These are phyloP conservation scores for Xenopus tropicalis DNA, from an alignment of 2,113 vertebrate genomes.

Conservation along the genomic window DNA sequence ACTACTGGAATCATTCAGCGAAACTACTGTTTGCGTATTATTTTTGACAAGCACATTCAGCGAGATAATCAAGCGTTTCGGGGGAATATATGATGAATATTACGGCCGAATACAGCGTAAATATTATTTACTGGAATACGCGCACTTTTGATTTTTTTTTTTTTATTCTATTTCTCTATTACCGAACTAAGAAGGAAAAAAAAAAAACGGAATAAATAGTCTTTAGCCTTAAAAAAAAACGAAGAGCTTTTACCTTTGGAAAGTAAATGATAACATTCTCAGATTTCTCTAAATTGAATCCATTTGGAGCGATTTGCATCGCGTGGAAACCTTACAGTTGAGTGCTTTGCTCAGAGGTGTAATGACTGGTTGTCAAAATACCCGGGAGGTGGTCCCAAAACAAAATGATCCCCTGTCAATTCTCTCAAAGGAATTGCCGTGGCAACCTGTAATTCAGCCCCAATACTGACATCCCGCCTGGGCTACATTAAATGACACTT, in stretches of 20 bases:
- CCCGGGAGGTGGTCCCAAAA: conserved; percentile 92
- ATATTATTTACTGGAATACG: background rate
- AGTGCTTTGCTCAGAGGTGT: conserved; percentile 89
- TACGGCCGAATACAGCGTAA: background rate
- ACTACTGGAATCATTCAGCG: conserved; percentile 24
- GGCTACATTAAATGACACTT: conserved; percentile 98
- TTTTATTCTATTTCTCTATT: background rate
- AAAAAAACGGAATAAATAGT: conserved; percentile 55
- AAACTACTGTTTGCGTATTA: conserved; percentile 33
- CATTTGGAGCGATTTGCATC: conserved; percentile 99
- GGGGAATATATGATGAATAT: conserved; percentile 32
- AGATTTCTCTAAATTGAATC: conserved; percentile 88
- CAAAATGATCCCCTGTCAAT: conserved; percentile 99
- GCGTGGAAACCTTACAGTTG: conserved; percentile 88
- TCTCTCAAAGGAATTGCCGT: conserved; percentile 79
- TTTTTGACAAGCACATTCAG: conserved; percentile 12
- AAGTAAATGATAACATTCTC: conserved; percentile 81
- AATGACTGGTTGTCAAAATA: conserved; percentile 99
- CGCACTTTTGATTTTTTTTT: background rate
- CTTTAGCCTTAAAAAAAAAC: conserved; percentile 59
- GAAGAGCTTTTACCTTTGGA: conserved; percentile 78
- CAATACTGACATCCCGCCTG: conserved; percentile 86
- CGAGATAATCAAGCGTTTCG: conserved; percentile 17
- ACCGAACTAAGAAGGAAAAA: conserved; percentile 40
- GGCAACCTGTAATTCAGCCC: conserved; percentile 97